Conservation (phyloP, 2,888 invertebrate species). For the Biston stratarius region DNA sequence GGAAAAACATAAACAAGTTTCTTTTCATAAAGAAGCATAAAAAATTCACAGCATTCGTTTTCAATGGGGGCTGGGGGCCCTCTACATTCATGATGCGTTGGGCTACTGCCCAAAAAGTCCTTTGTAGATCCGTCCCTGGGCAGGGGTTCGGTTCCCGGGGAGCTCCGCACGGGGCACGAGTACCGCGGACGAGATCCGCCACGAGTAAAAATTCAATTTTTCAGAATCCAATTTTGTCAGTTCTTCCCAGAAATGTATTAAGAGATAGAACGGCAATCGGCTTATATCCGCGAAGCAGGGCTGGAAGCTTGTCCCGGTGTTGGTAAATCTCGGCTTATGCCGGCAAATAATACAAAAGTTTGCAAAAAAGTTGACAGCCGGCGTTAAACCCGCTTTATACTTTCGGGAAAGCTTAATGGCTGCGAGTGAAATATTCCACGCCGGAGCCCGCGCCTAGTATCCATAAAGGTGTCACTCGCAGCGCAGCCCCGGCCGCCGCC, state of each 20-base stretch:
- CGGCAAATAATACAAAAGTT: constrained; percentile 8
- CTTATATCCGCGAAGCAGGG: constrained; percentile 13
- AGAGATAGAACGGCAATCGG: constrained; percentile 16
- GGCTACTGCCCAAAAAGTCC: too few relatives aligned
- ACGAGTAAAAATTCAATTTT: constrained; percentile 1
- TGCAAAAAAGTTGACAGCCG: constrained; percentile 4
- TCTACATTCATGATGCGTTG: too few relatives aligned
- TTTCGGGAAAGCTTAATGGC: constrained; percentile 13
- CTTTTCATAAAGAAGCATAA: too few relatives aligned
- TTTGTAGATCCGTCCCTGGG: too few relatives aligned
- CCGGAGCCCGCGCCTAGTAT: background rate
- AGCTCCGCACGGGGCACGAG: too few relatives aligned
- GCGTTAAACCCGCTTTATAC: constrained; percentile 1
- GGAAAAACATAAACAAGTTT: too few relatives aligned
- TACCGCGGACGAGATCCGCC: too few relatives aligned
- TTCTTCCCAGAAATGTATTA: constrained; percentile 10
- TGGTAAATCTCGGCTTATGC: constrained; percentile 13
- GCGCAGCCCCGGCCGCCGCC: too few relatives aligned
- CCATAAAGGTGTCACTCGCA: constrained; percentile 1
- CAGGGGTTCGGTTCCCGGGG: too few relatives aligned
- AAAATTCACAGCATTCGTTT: too few relatives aligned
- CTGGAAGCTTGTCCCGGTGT: constrained; percentile 7
- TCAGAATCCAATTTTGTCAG: background rate
- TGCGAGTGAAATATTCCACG: constrained; percentile 9
- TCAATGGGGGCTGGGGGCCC: too few relatives aligned